Evolutionary conservation across 2,888 invertebrate species (phyloP).

Genomic region (Pristionchus japonicus): DNA sequence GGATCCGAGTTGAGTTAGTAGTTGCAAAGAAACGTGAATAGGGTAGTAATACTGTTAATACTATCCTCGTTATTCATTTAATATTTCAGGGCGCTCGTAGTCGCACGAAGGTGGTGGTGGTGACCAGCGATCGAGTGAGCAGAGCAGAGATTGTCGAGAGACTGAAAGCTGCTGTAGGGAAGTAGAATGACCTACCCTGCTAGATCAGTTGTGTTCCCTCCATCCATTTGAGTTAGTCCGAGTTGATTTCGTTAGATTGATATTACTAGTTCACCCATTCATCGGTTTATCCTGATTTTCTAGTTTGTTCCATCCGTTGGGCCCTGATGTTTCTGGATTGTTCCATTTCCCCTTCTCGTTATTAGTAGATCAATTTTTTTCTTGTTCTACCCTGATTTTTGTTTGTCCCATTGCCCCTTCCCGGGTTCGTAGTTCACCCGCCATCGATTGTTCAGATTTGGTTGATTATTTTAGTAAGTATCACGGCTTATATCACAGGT

Average conservation of each 20-base stretch:
- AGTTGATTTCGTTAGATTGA: no score
- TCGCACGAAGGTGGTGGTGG: constrained; percentile 40
- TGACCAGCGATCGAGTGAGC: constrained; percentile 23
- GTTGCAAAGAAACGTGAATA: neutral
- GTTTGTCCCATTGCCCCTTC: neutral
- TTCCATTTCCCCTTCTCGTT: neutral
- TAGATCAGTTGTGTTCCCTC: neutral
- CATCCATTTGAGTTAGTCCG: no score
- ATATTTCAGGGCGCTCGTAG: constrained; percentile 32
- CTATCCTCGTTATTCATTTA: neutral
- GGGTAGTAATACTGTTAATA: no score
- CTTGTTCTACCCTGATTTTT: neutral
- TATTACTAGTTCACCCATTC: neutral
- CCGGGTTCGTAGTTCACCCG: neutral
- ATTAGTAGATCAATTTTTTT: no score
- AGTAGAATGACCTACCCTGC: neutral
- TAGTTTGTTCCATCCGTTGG: no score
- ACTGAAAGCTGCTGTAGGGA: neutral
- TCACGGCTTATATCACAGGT: neutral
- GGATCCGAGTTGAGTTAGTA: neutral
- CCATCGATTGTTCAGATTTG: neutral
- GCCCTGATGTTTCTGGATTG: neutral
- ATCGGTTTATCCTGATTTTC: no score
- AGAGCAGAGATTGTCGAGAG: constrained; percentile 1
- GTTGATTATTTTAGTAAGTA: neutral